phyloP scores from a whole-genome alignment of 2,888 invertebrate species.

The Hyposoter dolosus region DNA sequence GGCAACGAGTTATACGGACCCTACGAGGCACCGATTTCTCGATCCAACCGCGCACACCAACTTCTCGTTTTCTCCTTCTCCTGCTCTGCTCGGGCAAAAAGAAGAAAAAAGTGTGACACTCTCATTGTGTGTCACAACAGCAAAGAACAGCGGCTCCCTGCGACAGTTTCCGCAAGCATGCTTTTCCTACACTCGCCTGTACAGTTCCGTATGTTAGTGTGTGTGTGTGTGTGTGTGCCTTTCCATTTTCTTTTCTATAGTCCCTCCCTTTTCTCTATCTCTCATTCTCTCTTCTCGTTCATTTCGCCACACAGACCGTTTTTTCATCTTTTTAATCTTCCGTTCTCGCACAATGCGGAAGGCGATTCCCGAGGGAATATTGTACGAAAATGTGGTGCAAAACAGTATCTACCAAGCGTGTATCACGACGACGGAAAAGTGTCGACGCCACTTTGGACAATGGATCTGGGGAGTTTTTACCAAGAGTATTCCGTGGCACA shows the following conservation, averaged over 20 bases:
- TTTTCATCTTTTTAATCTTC: conserved; percentile 65
- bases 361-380: conserved; percentile 31
- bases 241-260: conserved; percentile 50
- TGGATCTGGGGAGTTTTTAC: conserved; percentile 49
- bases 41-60: conserved; percentile 26
- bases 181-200: conserved; percentile 26
- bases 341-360: conserved; percentile 41
- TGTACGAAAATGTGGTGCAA: conserved; percentile 37
- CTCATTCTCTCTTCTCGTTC: conserved; percentile 47
- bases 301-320: conserved; percentile 54
- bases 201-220: neutral
- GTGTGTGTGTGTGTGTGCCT: conserved; percentile 1
- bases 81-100: neutral
- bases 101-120: conserved; percentile 75
- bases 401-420: conserved; percentile 52
- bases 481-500: neutral
- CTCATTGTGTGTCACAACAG: conserved; percentile 74
- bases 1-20: conserved; percentile 61
- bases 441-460: conserved; percentile 67
- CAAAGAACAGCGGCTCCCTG: conserved; percentile 45
- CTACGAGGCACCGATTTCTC: conserved; percentile 53
- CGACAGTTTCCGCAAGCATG: conserved; percentile 54
- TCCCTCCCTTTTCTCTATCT: conserved; percentile 1
- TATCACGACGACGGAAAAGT: conserved; percentile 61
- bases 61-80: conserved; percentile 15